These are phyloP conservation scores for Lottia gigantea DNA, from an alignment of 2,888 invertebrate genomes.

Conservation along the genomic window DNA sequence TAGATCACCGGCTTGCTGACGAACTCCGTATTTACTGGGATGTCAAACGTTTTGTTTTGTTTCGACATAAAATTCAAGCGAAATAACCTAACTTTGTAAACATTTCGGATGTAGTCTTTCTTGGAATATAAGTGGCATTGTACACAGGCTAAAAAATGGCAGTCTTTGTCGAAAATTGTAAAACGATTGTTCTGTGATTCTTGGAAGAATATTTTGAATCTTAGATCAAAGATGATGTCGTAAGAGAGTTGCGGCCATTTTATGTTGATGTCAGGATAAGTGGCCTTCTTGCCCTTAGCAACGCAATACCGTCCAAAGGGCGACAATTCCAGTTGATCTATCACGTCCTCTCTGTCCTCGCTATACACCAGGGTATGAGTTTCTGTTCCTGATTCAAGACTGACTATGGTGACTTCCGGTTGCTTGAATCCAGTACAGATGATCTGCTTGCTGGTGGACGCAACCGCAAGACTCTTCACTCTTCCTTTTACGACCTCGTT, in stretches of 20 bases:
- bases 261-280: not conserved
- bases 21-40: slow-evolving; percentile 46
- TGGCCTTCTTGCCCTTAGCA: slow-evolving; percentile 36
- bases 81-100: slow-evolving; percentile 42
- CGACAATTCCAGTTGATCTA: slow-evolving; percentile 44
- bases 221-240: slow-evolving; percentile 40
- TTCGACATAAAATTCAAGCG: slow-evolving; percentile 35
- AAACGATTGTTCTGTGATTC: slow-evolving; percentile 30
- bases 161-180: slow-evolving; percentile 44
- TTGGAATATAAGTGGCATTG: slow-evolving; percentile 43
- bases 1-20: slow-evolving; percentile 40
- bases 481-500: slow-evolving; percentile 47
- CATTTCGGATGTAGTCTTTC: slow-evolving; percentile 48
- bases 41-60: slow-evolving; percentile 28
- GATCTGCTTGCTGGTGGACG: slow-evolving; percentile 33
- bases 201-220: slow-evolving; percentile 5
- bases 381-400: slow-evolving; percentile 42
- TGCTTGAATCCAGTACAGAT: slow-evolving; percentile 40
- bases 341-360: slow-evolving; percentile 34
- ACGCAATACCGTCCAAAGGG: slow-evolving; percentile 46
- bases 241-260: slow-evolving; percentile 41
- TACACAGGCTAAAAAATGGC: slow-evolving; percentile 41
- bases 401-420: slow-evolving; percentile 56
- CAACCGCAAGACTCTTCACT: slow-evolving; percentile 38
- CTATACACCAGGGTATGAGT: slow-evolving; percentile 47